Conservation (phyloP, 2,113 vertebrate species). For the Colius striatus region DNA sequence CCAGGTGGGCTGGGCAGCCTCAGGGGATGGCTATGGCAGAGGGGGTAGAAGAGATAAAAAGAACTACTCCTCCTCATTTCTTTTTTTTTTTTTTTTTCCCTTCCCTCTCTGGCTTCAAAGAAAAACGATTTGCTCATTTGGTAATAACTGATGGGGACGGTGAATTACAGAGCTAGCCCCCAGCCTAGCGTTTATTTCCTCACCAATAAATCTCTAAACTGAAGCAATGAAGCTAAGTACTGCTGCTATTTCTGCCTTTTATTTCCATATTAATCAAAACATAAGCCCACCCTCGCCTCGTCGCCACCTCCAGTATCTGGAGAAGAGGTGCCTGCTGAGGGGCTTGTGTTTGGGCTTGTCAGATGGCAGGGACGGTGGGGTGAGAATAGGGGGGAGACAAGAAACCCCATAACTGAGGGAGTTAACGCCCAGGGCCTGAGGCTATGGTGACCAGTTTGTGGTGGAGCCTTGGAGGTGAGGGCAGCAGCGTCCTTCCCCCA, state of each 20-base stretch:
- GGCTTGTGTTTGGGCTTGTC: rapidly evolving
- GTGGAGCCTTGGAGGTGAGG: not conserved
- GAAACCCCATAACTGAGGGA: not conserved
- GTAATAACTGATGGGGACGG: constrained; percentile 34
- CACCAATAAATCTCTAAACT: constrained; percentile 71
- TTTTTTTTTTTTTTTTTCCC: not conserved
- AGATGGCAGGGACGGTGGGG: no score
- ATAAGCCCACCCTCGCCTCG: not conserved
- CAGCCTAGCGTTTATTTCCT: constrained; percentile 64
- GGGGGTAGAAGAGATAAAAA: not conserved
- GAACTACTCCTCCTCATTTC: not conserved
- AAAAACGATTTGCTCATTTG: constrained; percentile 64
- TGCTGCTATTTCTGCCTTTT: constrained; percentile 60
- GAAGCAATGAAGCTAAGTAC: constrained; percentile 65
- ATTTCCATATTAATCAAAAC: constrained; percentile 75
- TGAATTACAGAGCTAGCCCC: constrained; percentile 57
- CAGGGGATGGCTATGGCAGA: not conserved
- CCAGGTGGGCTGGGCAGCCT: not conserved
- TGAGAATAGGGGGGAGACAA: not conserved
- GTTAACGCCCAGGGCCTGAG: rapidly evolving
- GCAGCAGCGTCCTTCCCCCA: rapidly evolving
- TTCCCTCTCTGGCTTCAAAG: not conserved
- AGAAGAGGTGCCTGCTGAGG: rapidly evolving
- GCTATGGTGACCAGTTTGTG: not conserved
- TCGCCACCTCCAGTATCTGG: not conserved